Conservation (phyloP, 2,797 vertebrate genomes). For the Cossypha niveicapilla region DNA sequence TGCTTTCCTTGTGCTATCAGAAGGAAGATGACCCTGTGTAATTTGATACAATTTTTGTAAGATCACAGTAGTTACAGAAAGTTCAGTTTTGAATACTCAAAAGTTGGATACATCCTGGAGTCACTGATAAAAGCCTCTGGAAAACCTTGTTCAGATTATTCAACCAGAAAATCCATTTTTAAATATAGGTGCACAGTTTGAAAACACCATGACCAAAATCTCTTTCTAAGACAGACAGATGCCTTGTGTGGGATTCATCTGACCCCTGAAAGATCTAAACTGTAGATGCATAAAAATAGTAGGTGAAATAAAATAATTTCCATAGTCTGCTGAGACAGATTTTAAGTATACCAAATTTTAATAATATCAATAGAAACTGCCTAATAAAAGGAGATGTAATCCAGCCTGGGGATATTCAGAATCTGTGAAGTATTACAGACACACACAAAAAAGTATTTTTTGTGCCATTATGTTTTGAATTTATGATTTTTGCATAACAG, state of each 20-base stretch:
- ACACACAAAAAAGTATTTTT: neutral
- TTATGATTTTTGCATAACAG: neutral
- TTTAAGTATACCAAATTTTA: neutral
- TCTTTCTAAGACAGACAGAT: neutral
- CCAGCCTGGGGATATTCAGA: neutral
- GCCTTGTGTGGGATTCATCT: neutral
- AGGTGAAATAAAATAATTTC: neutral
- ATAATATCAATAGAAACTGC: neutral
- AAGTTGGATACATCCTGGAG: neutral
- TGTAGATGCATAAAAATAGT: neutral
- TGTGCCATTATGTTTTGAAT: neutral
- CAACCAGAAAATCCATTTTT: neutral
- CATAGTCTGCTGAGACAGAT: neutral
- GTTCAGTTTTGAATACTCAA: neutral
- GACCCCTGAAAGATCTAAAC: neutral
- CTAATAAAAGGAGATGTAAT: neutral
- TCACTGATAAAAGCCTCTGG: neutral
- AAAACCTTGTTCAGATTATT: neutral
- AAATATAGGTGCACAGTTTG: neutral
- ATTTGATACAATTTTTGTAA: neutral
- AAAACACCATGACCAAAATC: neutral
- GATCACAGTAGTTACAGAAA: neutral
- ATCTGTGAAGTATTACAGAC: neutral
- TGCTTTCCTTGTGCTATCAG: neutral
- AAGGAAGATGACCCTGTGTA: neutral